Conservation (phyloP, 2,797 vertebrate species). For the Rhyacichthys aspro region DNA sequence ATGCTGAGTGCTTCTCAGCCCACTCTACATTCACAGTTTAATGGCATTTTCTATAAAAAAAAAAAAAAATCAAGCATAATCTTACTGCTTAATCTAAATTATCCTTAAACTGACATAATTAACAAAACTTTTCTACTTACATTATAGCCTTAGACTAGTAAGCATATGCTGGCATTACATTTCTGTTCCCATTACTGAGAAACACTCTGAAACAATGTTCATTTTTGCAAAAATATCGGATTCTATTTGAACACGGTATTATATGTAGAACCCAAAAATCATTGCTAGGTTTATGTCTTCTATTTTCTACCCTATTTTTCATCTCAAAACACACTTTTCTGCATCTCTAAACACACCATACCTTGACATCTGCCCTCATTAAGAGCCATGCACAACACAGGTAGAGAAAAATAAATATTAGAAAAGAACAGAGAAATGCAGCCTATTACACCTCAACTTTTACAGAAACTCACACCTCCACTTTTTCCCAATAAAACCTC, state of each 20-base stretch:
- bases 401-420: constrained; percentile 65
- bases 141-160: neutral
- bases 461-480: constrained; percentile 67
- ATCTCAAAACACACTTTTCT: constrained; percentile 38
- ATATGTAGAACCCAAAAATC: constrained; percentile 44
- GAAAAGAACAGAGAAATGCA: constrained; percentile 56
- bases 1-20: constrained; percentile 21
- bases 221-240: constrained; percentile 45
- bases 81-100: neutral
- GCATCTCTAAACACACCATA: constrained; percentile 55
- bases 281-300: constrained; percentile 57
- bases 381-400: constrained; percentile 60
- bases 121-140: neutral
- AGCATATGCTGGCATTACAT: constrained; percentile 17
- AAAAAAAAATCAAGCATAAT: constrained; percentile 23
- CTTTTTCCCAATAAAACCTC: constrained; percentile 47
- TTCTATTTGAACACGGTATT: constrained; percentile 49
- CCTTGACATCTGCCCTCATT: constrained; percentile 79
- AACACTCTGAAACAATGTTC: constrained; percentile 30
- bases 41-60: constrained; percentile 19
- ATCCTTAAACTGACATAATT: constrained; percentile 19
- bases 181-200: constrained; percentile 27
- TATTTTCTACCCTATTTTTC: constrained; percentile 61
- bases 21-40: constrained; percentile 18
- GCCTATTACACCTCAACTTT: constrained; percentile 69